These are phyloP conservation scores for Pseudochaenichthys georgianus DNA, from an alignment of 2,797 vertebrate genomes.

Conservation along the genomic window DNA sequence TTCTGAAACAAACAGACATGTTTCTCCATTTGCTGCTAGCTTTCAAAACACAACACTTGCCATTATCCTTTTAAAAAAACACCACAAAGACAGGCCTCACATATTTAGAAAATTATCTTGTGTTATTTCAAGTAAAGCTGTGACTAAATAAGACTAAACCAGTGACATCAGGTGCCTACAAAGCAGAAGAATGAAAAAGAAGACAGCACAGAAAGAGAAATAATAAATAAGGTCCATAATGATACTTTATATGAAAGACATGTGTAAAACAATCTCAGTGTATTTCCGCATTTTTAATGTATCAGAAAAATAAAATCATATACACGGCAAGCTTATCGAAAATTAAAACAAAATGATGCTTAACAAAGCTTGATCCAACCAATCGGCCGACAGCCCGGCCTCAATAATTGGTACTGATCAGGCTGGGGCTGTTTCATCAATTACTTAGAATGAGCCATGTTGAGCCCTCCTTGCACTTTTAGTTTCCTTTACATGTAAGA, in stretches of 20 bases:
- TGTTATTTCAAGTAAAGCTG: conserved; percentile 58
- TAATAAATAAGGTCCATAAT: conserved; percentile 73
- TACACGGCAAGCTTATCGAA: conserved; percentile 64
- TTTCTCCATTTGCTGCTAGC: conserved; percentile 28
- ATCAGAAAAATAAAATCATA: conserved; percentile 59
- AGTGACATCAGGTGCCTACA: conserved; percentile 50
- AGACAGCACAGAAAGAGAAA: conserved; percentile 60
- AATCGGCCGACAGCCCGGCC: conserved; percentile 37
- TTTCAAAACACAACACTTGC: conserved; percentile 27
- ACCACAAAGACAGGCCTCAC: conserved; percentile 33
- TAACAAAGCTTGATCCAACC: conserved; percentile 53
- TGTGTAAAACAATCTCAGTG: conserved; percentile 65
- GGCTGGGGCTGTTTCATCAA: conserved; percentile 43
- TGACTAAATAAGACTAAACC: conserved; percentile 62
- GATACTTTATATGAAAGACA: conserved; percentile 64
- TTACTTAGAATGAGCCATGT: conserved; percentile 45
- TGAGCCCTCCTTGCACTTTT: conserved; percentile 46
- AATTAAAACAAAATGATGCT: conserved; percentile 56
- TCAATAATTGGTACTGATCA: conserved; percentile 51
- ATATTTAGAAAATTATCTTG: conserved; percentile 20
- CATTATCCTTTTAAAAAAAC: conserved; percentile 35
- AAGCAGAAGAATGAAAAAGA: conserved; percentile 56
- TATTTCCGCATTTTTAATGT: conserved; percentile 53
- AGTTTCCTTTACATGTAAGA: conserved; percentile 75
- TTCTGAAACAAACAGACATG: conserved; percentile 32